Evolutionary conservation across 2,797 vertebrate genomes (phyloP).

Genomic region (Pipistrellus pipistrellus): DNA sequence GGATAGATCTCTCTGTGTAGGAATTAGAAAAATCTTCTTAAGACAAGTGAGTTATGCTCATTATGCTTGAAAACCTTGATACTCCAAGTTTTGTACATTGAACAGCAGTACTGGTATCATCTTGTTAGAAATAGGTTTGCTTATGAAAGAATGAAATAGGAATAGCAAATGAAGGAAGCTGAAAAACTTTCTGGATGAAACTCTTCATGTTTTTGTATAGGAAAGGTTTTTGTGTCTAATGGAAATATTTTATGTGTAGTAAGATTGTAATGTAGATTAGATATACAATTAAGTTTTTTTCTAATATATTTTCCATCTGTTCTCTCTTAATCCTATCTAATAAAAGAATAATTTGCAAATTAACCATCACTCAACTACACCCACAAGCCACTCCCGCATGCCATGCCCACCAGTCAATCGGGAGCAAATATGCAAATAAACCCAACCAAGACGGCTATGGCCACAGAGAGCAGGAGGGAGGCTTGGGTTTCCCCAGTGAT

Average conservation of each 20-base stretch:
- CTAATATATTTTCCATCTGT: background rate
- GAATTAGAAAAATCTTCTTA: constrained; percentile 10
- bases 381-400: too few relatives aligned
- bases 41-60: constrained; percentile 6
- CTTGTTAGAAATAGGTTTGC: constrained; percentile 53
- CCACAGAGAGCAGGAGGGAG: too few relatives aligned
- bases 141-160: constrained; percentile 56
- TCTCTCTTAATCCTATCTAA: background rate
- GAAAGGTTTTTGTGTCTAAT: constrained; percentile 8
- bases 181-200: background rate
- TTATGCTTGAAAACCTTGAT: constrained; percentile 49
- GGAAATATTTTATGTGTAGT: background rate
- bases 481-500: too few relatives aligned
- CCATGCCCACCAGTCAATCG: too few relatives aligned
- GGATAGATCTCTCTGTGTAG: background rate
- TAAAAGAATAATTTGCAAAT: too few relatives aligned
- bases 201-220: constrained; percentile 14
- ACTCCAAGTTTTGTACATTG: background rate
- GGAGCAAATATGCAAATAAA: too few relatives aligned
- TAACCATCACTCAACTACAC: too few relatives aligned
- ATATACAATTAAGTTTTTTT: constrained; percentile 10
- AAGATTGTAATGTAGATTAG: constrained; percentile 2
- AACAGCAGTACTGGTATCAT: background rate
- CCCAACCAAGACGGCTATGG: too few relatives aligned
- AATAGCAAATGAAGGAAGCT: constrained; percentile 46